phyloP scores from a whole-genome alignment of 2,888 invertebrate genomes.

The Drosophila acutilabella region DNA sequence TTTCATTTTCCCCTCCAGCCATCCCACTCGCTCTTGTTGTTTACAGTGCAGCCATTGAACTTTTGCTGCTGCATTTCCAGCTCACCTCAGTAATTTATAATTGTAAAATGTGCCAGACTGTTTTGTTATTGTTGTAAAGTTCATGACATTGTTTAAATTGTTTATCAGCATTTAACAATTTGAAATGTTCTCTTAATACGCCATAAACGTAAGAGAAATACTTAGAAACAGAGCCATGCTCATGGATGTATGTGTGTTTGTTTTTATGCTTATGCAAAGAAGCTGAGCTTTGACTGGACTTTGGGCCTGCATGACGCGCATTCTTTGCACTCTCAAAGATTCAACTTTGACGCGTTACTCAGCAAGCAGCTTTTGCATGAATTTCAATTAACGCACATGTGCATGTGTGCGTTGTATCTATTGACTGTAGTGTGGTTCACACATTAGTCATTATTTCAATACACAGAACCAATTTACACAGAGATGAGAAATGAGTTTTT shows the following conservation, averaged over 20 bases:
- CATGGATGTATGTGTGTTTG: neutral
- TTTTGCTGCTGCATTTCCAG: conserved; percentile 49
- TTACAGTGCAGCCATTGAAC: conserved; percentile 72
- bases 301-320: neutral
- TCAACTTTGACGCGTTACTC: conserved; percentile 60
- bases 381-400: conserved; percentile 56
- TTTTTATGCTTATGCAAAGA: neutral
- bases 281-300: conserved; percentile 2
- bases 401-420: neutral
- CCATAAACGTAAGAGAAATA: conserved; percentile 20
- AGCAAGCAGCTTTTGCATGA: conserved; percentile 47
- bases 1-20: neutral
- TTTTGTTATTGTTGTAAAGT: conserved; percentile 64
- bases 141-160: conserved; percentile 48
- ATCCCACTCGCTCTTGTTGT: conserved; percentile 40
- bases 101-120: conserved; percentile 31
- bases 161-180: conserved; percentile 46
- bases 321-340: conserved; percentile 11
- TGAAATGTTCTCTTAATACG: conserved; percentile 22
- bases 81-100: conserved; percentile 58
- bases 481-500: conserved; percentile 47
- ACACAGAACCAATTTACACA: conserved; percentile 61
- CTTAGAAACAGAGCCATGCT: neutral
- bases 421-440: conserved; percentile 32
- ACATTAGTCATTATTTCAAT: conserved; percentile 65